phyloP scores from a whole-genome alignment of 2,797 vertebrate species.

The Danionella dracula region DNA sequence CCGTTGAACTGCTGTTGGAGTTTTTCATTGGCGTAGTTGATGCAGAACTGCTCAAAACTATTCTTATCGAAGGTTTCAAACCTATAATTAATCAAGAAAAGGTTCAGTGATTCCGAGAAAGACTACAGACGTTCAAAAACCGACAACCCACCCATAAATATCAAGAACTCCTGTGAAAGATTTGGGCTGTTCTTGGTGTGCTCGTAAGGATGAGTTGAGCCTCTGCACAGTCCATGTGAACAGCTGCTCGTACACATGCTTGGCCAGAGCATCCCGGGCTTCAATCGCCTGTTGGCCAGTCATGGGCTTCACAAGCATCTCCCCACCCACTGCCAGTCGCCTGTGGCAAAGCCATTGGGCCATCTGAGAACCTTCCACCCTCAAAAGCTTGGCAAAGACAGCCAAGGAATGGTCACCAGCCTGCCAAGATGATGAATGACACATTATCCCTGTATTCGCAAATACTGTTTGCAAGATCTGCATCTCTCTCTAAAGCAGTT shows the following conservation, averaged over 20 bases:
- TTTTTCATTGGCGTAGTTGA: conserved; percentile 81
- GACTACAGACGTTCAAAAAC: not conserved
- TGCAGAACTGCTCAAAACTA: conserved; percentile 84
- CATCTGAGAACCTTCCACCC: conserved; percentile 66
- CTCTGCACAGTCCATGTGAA: conserved; percentile 72
- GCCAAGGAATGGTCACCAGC: conserved; percentile 58
- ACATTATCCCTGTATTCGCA: not conserved
- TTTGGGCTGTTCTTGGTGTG: conserved; percentile 45
- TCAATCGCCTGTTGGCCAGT: conserved; percentile 63
- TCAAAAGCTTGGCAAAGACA: conserved; percentile 68
- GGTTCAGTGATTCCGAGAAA: not conserved
- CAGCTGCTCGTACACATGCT: conserved; percentile 70
- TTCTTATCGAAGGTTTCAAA: conserved; percentile 78
- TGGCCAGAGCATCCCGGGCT: conserved; percentile 70
- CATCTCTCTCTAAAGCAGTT: not conserved
- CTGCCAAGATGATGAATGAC: conserved; percentile 48
- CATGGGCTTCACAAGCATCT: conserved; percentile 72
- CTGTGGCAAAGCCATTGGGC: conserved; percentile 75
- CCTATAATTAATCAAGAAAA: conserved; percentile 47
- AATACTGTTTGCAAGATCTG: not conserved
- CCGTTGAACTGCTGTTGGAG: conserved; percentile 79
- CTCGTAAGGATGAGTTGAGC: conserved; percentile 66
- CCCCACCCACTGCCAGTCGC: conserved; percentile 65
- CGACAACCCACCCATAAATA: conserved; percentile 67
- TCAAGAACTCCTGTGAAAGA: conserved; percentile 75